Evolutionary conservation across 2,888 invertebrate species (phyloP), one percentile per base, ranked within the genome.

Genomic region (Rhagonycha lutea): DNA sequence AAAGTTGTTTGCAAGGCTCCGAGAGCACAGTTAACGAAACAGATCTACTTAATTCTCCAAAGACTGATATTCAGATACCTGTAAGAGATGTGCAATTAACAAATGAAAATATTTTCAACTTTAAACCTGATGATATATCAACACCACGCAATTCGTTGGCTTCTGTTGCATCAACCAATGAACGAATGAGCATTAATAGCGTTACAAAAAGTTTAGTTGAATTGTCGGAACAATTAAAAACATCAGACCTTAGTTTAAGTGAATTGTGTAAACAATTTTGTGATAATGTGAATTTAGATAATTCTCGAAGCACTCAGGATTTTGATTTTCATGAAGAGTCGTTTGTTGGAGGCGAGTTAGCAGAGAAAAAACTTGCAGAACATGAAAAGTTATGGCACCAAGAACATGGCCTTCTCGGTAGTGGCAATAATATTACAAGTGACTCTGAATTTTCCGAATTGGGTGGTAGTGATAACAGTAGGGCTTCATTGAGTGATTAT

Each of bases 361-460:
- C 87, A 77, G 83, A 78, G 2, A 86, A 86, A 73, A 87, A 87
- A 80, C 79, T 90, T 63, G 73, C 85, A 63, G 84, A 86, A 8
- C 89, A 89, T 82, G 89, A 89, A 81, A 61, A 84, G 8, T 88
- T 87, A 1, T 89, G 89, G 87, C 84, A 85, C 60, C 85, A 86
- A 32, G 82, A 85, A 74, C 81, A 83, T 65, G 70, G 84, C 23
- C 72, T 78, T 12, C 47, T 79, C 70, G 74, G 74, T n/a, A 73
- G 65, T 32, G 71, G 67, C 32, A 74, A 26, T 26, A n/a, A 68
- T 11, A 47, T 47, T 47, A 14, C 26, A 61, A 61, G 32, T 11
- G 61, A 70, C 63, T 72, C 70, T 4, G 29, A 69, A 8, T 72
- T 79, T 61, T 69, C 74, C 14, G 68, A 65, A 23, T 70, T 69